phyloP scores from a whole-genome alignment of 2,888 invertebrate species.

The Allygus modestus region DNA sequence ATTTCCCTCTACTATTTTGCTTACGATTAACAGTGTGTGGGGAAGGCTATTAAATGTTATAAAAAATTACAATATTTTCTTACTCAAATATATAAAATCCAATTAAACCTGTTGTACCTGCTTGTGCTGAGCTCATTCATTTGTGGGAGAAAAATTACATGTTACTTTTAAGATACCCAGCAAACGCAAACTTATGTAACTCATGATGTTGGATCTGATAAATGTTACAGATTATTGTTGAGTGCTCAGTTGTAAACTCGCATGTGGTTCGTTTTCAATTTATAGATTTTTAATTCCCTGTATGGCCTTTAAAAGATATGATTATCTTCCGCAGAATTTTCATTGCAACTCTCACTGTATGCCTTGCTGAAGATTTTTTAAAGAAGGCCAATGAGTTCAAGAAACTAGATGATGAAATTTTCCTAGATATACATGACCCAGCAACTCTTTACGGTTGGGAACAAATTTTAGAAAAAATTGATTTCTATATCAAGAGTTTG shows the following conservation, averaged over 20 bases:
- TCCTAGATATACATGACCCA: constrained; percentile 18
- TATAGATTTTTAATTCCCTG: neutral
- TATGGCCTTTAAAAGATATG: constrained; percentile 12
- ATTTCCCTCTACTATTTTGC: too few relatives aligned
- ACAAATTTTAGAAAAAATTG: constrained; percentile 17
- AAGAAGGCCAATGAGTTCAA: constrained; percentile 24
- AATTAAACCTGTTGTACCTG: too few relatives aligned
- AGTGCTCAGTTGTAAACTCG: neutral
- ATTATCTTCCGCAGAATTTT: neutral
- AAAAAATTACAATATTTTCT: too few relatives aligned
- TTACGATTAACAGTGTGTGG: too few relatives aligned
- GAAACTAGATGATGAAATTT: constrained; percentile 35
- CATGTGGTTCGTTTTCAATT: neutral
- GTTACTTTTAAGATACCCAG: neutral
- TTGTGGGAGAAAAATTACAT: too few relatives aligned
- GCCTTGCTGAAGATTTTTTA: constrained; percentile 8
- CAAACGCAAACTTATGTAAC: constrained; percentile 60
- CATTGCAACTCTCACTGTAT: neutral
- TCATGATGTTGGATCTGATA: constrained; percentile 18
- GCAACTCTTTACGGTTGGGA: constrained; percentile 9
- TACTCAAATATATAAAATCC: too few relatives aligned
- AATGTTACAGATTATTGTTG: neutral
- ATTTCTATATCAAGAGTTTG: constrained; percentile 30
- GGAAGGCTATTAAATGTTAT: too few relatives aligned
- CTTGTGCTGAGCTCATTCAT: too few relatives aligned